Evolutionary conservation across 64 coral and sea anemone species (phyloP), one percentile per base, ranked within the genome.

Genomic region (Catalaphyllia jardinei): DNA sequence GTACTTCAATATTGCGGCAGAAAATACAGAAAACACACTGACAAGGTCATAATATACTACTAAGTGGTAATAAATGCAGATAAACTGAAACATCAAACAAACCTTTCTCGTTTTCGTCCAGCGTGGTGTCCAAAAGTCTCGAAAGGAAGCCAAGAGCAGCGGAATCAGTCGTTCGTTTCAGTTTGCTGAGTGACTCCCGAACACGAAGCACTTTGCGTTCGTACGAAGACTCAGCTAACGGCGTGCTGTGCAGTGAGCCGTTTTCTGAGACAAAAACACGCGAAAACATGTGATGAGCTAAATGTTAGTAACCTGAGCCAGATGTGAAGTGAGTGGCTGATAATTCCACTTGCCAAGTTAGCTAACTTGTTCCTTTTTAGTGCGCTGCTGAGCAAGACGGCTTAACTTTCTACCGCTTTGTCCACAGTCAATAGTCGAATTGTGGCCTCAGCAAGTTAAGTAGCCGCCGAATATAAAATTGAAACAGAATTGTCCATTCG

Each of bases 171-270:
- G 31, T 87, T 22, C 85, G 72, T 62, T 92, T 92, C 60, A 92
- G 71, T 31, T 82, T 80, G 28, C 84, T 20, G 28, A 92, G 72
- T 3, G 83, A 78, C 25, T 86, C 72, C 13, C 83, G 46, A 14
- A 92, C 90, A 29, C 83, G 90, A 25, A 87, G 60, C 15, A 92
- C 24, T 72, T 92, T 92, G 10, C 90, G 82, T 20, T 84, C 76
- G 38, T 92, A 92, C 8, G 82, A 87, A 12, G 90, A 79, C 31
- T 87, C 83, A 2, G 20, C 24, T 3, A 31, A 71, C 62, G 81
- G 63, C 8, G 63, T 24, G 60, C 79, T 62, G 60, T 65, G 81
- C 15, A 49, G 62, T n/a, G 60, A 39, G 18, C 79, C 60, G 33
- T 71, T 39, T 25, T 64, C 81, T 85, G 81, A n/a, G 29, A 85